These are phyloP conservation scores for Agriopis leucophaearia DNA, from an alignment of 2,888 invertebrate species.

Conservation along the genomic window DNA sequence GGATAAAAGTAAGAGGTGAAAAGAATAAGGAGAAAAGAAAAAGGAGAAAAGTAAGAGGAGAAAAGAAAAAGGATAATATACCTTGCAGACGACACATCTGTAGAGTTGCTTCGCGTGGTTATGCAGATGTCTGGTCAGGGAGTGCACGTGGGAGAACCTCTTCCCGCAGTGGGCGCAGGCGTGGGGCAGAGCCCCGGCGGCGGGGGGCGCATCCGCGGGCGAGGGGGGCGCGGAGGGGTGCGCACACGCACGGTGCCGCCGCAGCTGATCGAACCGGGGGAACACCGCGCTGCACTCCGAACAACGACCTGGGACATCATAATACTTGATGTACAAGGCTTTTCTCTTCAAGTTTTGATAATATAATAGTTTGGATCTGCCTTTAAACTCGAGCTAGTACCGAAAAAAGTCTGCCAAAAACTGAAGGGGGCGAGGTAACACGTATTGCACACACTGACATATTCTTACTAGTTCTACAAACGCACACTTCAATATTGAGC, in stretches of 20 bases:
- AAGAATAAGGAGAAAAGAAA: background rate
- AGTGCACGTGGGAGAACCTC: conserved; percentile 77
- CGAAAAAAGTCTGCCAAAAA: too few relatives aligned
- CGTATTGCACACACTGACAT: too few relatives aligned
- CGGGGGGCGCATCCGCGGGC: conserved; percentile 59
- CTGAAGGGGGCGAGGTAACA: too few relatives aligned
- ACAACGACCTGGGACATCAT: conserved; percentile 65
- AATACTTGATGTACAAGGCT: background rate
- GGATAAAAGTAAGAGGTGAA: too few relatives aligned
- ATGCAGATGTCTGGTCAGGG: conserved; percentile 78
- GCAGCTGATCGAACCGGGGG: conserved; percentile 77
- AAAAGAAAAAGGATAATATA: conserved; percentile 7
- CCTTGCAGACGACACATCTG: conserved; percentile 83
- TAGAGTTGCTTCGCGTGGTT: conserved; percentile 82
- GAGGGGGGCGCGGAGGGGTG: conserved; percentile 51
- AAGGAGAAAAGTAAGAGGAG: background rate
- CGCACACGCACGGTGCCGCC: conserved; percentile 68
- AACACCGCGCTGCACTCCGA: conserved; percentile 69
- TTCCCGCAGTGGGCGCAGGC: conserved; percentile 79
- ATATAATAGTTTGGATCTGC: too few relatives aligned
- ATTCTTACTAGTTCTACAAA: too few relatives aligned
- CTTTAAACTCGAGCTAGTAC: too few relatives aligned
- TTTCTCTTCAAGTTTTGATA: too few relatives aligned
- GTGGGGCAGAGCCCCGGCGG: conserved; percentile 54
- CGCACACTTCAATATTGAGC: too few relatives aligned